Evolutionary conservation across 2,113 vertebrate species (phyloP), one percentile per base, ranked within the genome.

Genomic region (Scopus umbretta): DNA sequence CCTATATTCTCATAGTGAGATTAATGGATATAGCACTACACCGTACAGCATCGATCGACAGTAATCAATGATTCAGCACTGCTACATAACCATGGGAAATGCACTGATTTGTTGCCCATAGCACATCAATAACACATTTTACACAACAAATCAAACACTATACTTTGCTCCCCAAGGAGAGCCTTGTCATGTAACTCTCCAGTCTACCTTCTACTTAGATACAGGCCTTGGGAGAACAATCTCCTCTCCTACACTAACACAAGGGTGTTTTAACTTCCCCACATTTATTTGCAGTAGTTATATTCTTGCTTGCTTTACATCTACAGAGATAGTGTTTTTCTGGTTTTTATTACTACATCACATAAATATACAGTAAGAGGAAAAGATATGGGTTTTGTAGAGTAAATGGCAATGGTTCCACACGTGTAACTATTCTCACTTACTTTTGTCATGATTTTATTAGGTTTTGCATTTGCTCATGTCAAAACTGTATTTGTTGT

Each of bases 61-160:
- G 30, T 38, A 90, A 95, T 94, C 92, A 80, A 82, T 89, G 80
- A 74, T 80, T 94, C 62, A 61, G 70, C 72, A 73, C 75, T 84
- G 62, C 74, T 71, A 72, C 42, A 34, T 47, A 47, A 86, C 49
- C 9, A 1, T 17, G 34, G 36, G 14, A 86, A 5, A 70, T 7
- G 7, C 29, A 71, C 30, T 40, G 18, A 56, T 85, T 81, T 43
- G 30, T 40, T 56, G 40, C 68, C 43, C 19, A 8, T 1, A 40
- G 55, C 61, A 90, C 78, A 94, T 86, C 75, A 81, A 47, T 86
- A 85, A 67, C 74, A 63, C 40, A 66, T 79, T 92, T 73, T n/a
- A 72, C 56, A 68, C 49, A 71, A 27, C 45, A 94, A 95, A 82
- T 11, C 52, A 79, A 79, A 81, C 38, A 13, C 17, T 52, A 34